Conservation (phyloP, 2,888 invertebrate species). For the Hypselothyrea guttata region DNA sequence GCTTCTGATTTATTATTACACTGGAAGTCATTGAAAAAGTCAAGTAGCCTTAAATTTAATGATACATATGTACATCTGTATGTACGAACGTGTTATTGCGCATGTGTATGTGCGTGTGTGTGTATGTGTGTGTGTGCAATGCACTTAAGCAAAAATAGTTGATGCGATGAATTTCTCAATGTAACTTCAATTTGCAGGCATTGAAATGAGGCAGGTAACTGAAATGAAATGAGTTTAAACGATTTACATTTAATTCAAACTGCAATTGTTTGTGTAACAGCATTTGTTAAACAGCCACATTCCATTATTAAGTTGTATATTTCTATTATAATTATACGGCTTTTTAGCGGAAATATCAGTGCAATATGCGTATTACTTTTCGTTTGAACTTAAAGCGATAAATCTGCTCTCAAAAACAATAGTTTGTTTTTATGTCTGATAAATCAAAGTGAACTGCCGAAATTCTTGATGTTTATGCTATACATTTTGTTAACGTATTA, state of each 20-base stretch:
- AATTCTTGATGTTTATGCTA: no score
- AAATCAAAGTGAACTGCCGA: no score
- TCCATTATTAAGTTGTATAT: not conserved
- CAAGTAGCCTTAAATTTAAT: constrained; percentile 69
- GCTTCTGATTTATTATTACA: constrained; percentile 59
- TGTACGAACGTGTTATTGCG: constrained; percentile 21
- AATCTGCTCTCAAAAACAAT: no score
- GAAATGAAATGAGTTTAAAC: not conserved
- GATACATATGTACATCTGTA: constrained; percentile 16
- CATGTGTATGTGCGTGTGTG: not conserved
- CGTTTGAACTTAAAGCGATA: no score
- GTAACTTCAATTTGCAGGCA: constrained; percentile 29
- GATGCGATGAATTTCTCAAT: constrained; percentile 27
- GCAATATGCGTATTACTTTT: no score
- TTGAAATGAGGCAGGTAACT: constrained; percentile 15
- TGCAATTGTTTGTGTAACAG: no score
- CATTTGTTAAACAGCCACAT: not conserved
- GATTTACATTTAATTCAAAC: no score
- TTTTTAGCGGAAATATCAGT: not conserved
- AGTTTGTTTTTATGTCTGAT: no score
- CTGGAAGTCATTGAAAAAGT: constrained; percentile 74
- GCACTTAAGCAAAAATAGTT: constrained; percentile 28
- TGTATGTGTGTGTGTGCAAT: constrained; percentile 15
- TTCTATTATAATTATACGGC: no score
- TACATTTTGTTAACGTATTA: no score